Percentiles rank a stretch among this genome's conserved stretches.
phyloP scores from a whole-genome alignment of 2,888 invertebrate genomes.

The Drosophila falleni region DNA sequence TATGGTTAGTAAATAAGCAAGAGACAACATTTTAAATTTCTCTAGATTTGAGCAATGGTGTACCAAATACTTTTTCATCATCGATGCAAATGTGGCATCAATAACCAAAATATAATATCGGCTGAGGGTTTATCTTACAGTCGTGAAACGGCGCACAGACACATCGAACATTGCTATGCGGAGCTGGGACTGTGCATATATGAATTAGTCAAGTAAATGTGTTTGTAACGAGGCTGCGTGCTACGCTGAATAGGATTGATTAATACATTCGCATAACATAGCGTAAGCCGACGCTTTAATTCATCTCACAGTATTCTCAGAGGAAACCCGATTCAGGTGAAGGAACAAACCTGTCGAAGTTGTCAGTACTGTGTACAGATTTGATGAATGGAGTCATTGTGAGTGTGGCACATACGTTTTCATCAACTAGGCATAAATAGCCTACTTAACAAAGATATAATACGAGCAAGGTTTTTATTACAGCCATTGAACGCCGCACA shows the following conservation, averaged over 20 bases:
- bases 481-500: conserved; percentile 81
- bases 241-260: conserved; percentile 80
- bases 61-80: conserved; percentile 82
- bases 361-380: conserved; percentile 63
- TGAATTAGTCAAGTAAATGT: no score
- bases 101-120: conserved; percentile 81
- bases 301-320: conserved; percentile 82
- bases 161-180: conserved; percentile 76
- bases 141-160: conserved; percentile 82
- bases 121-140: conserved; percentile 80
- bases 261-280: conserved; percentile 84
- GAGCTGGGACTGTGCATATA: conserved; percentile 84
- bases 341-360: conserved; percentile 40
- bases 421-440: conserved; percentile 51
- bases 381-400: neutral
- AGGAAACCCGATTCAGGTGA: conserved; percentile 47
- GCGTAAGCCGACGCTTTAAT: conserved; percentile 83
- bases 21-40: neutral
- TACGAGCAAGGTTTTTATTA: conserved; percentile 68
- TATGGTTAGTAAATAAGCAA: neutral
- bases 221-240: conserved; percentile 85
- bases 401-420: conserved; percentile 68
- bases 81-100: conserved; percentile 42
- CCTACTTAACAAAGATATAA: conserved; percentile 71
- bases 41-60: conserved; percentile 27